Percentiles rank a stretch among this genome's conserved stretches.
Conservation (phyloP, 2,113 vertebrate genomes). For the Sarotherodon lohbergeri region DNA sequence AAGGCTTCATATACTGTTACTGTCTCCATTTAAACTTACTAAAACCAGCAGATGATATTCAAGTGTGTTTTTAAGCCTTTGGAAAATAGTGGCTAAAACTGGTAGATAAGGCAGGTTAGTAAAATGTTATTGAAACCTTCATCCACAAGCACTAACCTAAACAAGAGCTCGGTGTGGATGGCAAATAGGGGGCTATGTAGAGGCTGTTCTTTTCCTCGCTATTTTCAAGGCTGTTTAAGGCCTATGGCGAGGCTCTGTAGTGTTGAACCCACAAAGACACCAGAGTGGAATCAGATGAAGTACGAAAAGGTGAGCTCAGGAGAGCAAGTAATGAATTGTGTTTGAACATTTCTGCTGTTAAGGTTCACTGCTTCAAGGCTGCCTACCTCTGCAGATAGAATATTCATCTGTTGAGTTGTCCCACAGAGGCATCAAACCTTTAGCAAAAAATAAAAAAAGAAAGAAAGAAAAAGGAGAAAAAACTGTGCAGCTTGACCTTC, state of each 20-base stretch:
- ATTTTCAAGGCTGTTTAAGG: conserved; percentile 45
- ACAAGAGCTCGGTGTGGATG: background rate
- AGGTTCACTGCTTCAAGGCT: conserved; percentile 53
- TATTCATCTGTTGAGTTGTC: conserved; percentile 50
- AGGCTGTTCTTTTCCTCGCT: conserved; percentile 1
- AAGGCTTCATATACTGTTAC: background rate
- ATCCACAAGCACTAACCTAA: background rate
- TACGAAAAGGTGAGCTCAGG: conserved; percentile 47
- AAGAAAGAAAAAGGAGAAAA: background rate
- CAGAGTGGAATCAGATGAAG: conserved; percentile 30
- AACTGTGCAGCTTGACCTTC: conserved; percentile 25
- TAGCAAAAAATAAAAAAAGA: background rate
- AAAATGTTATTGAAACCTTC: background rate
- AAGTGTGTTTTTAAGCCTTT: background rate
- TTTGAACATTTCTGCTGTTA: conserved; percentile 51
- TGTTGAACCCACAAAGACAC: conserved; percentile 13
- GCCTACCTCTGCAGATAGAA: conserved; percentile 44
- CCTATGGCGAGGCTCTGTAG: conserved; percentile 14
- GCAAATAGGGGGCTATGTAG: background rate
- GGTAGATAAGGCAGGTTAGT: background rate
- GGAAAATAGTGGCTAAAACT: background rate
- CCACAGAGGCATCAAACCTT: conserved; percentile 38
- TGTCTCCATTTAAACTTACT: background rate
- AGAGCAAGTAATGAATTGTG: conserved; percentile 54
- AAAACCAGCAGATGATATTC: background rate